A percentile compares a stretch with the other conserved stretches of the same genome.
Conservation (phyloP, 2,888 invertebrate species). For the Aleiodes alternator region DNA sequence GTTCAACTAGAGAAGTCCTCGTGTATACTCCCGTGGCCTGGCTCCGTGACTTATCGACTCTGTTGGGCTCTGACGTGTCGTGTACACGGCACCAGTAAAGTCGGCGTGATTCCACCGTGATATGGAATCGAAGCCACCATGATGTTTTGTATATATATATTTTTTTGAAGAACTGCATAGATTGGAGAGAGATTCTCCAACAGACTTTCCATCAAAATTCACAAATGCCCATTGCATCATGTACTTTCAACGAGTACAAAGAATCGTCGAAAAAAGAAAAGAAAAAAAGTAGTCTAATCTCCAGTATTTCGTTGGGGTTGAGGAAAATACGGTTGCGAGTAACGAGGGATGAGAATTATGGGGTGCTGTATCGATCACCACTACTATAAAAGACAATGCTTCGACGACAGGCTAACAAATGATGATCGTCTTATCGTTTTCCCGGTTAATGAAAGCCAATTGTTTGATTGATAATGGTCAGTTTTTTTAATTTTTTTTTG, state of each 20-base stretch:
- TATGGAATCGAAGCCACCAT: constrained; percentile 56
- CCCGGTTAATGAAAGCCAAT: constrained; percentile 48
- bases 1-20: constrained; percentile 43
- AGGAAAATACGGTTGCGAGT: constrained; percentile 69
- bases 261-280: no score
- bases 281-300: background rate
- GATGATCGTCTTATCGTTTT: constrained; percentile 63
- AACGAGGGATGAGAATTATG: constrained; percentile 41
- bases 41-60: constrained; percentile 70
- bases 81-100: constrained; percentile 55
- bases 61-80: constrained; percentile 63
- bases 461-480: constrained; percentile 60
- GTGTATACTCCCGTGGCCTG: constrained; percentile 55
- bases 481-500: constrained; percentile 52
- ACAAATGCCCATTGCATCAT: background rate
- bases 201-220: constrained; percentile 28
- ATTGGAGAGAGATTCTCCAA: constrained; percentile 38
- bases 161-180: background rate
- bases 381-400: constrained; percentile 69
- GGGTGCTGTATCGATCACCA: constrained; percentile 67
- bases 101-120: constrained; percentile 51
- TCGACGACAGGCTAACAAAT: constrained; percentile 72
- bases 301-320: constrained; percentile 57
- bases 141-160: constrained; percentile 23
- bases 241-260: no score